These are phyloP conservation scores for Blastobasis lacticolella DNA, from an alignment of 2,888 invertebrate genomes.

Conservation along the genomic window DNA sequence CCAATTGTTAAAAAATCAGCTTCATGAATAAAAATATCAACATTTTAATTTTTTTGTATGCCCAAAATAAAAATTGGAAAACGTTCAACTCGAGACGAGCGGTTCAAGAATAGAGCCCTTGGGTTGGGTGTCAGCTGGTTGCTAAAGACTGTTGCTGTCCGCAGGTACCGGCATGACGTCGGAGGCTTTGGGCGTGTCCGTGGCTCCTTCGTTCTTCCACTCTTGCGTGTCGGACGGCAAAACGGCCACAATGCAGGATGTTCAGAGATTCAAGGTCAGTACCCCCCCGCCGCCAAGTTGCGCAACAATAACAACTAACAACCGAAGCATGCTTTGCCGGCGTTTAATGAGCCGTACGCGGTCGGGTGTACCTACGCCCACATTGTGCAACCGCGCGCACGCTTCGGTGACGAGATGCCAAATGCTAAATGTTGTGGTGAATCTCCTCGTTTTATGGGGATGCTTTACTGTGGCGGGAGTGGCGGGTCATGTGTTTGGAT, in stretches of 20 bases:
- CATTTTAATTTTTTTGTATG: too few relatives aligned
- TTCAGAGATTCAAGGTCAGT: conserved; percentile 91
- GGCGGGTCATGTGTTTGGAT: too few relatives aligned
- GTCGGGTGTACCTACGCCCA: too few relatives aligned
- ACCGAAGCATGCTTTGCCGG: conserved; percentile 14
- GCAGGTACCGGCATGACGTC: conserved; percentile 93
- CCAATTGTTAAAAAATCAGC: too few relatives aligned
- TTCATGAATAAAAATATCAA: too few relatives aligned
- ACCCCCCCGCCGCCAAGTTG: background rate
- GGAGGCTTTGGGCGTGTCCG: conserved; percentile 95
- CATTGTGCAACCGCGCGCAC: background rate
- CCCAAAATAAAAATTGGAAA: too few relatives aligned
- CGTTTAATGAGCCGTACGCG: conserved; percentile 23
- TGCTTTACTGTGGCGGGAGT: too few relatives aligned
- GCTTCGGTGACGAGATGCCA: background rate
- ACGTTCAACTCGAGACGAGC: too few relatives aligned
- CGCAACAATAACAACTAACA: background rate
- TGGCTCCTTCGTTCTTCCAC: conserved; percentile 97
- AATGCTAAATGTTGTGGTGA: too few relatives aligned
- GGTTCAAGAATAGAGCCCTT: too few relatives aligned
- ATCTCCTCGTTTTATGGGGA: too few relatives aligned
- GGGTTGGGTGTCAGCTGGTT: background rate
- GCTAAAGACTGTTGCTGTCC: conserved; percentile 12
- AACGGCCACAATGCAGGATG: conserved; percentile 96
- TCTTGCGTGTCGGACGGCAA: conserved; percentile 96